phyloP scores from a whole-genome alignment of 2,888 invertebrate species.

The Drosophila prostipennis region DNA sequence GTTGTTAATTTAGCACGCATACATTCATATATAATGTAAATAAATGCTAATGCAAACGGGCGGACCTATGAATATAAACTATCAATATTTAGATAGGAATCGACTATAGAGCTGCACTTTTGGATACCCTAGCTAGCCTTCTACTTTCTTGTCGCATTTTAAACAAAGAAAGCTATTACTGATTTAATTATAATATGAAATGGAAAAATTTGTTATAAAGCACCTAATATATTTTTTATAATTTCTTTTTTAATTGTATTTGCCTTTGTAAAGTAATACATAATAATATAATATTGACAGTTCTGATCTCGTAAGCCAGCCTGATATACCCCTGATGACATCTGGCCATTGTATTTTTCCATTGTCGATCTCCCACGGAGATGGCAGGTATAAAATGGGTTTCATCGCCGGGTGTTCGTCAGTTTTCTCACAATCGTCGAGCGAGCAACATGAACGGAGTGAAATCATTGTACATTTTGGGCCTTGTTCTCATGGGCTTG shows the following conservation, averaged over 20 bases:
- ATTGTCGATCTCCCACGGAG: constrained; percentile 3
- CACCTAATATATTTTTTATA: neutral
- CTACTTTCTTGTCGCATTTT: too few relatives aligned
- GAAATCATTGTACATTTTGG: constrained; percentile 20
- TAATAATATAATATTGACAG: too few relatives aligned
- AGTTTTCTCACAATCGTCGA: constrained; percentile 29
- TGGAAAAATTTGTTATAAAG: too few relatives aligned
- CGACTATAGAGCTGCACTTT: neutral
- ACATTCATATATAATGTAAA: neutral
- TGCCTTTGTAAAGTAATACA: too few relatives aligned
- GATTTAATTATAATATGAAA: too few relatives aligned
- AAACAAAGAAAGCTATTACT: too few relatives aligned
- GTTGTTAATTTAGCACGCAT: neutral
- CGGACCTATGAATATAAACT: neutral
- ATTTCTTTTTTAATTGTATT: neutral
- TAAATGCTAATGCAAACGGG: constrained; percentile 17
- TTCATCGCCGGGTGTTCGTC: neutral
- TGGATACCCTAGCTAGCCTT: neutral
- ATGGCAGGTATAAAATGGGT: constrained; percentile 5
- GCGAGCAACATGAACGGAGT: constrained; percentile 24
- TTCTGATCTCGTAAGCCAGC: neutral
- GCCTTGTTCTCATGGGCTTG: constrained; percentile 16
- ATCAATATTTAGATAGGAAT: neutral
- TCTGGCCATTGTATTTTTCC: constrained; percentile 8
- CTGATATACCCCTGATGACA: constrained; percentile 5